These are phyloP conservation scores for Pluvianellus socialis DNA, from an alignment of 2,113 vertebrate species.

Conservation along the genomic window DNA sequence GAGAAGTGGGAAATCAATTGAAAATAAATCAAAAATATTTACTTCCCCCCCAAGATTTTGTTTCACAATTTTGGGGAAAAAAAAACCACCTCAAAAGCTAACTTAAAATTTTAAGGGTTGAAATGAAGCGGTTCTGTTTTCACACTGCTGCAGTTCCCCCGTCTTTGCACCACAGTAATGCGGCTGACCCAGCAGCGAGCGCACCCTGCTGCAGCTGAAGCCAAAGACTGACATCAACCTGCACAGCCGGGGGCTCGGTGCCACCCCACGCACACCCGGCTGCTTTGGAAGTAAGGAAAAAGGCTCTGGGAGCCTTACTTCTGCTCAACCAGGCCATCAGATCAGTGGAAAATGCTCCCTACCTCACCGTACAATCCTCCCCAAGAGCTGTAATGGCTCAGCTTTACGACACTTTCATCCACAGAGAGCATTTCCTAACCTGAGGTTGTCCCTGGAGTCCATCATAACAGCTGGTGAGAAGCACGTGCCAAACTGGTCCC, in stretches of 20 bases:
- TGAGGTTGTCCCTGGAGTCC: not conserved
- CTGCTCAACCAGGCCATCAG: not conserved
- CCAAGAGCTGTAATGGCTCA: not conserved
- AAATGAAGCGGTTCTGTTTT: not conserved
- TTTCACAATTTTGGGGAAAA: not conserved
- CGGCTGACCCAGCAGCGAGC: not conserved
- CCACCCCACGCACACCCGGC: accelerated
- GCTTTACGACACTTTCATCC: not conserved
- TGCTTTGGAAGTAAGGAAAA: not conserved
- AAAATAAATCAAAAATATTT: not conserved
- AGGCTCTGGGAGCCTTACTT: not conserved
- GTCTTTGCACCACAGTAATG: accelerated
- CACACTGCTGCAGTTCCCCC: not conserved
- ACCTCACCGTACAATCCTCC: not conserved
- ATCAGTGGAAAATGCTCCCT: not conserved
- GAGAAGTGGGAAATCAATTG: not conserved
- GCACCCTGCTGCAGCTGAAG: not conserved
- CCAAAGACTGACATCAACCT: not conserved
- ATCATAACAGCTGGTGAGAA: not conserved
- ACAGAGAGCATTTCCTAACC: not conserved
- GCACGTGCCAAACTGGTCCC: not conserved
- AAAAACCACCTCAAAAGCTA: not conserved
- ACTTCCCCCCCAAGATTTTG: not conserved
- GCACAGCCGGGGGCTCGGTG: accelerated
- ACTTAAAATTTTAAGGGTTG: not conserved